Percentiles rank a stretch among this genome's conserved stretches.
Evolutionary conservation across 1,140 invertebrate genomes (phyloP).

Genomic region (Batillaria attramentaria): DNA sequence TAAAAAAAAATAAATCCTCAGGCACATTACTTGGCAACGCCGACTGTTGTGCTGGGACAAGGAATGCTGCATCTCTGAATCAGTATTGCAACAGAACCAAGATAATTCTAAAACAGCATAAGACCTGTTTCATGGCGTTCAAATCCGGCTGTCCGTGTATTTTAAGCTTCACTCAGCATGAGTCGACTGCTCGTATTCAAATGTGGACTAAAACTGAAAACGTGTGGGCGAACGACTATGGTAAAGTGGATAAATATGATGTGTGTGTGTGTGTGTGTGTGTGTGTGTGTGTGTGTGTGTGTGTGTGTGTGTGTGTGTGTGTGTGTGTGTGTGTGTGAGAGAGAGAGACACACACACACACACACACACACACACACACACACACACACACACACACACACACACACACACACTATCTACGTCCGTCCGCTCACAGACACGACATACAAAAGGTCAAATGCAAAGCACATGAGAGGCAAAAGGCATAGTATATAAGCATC

Average conservation of each 20-base stretch:
- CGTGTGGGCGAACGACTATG: background rate
- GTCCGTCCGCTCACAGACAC: background rate
- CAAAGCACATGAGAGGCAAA: background rate
- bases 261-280: background rate
- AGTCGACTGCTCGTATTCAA: background rate
- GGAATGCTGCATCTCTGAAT: too few relatives aligned
- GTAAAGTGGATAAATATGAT: background rate
- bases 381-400: background rate
- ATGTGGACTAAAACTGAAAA: background rate
- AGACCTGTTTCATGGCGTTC: background rate
- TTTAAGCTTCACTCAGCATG: background rate
- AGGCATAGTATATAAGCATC: background rate
- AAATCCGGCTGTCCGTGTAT: background rate
- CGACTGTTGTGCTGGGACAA: too few relatives aligned
- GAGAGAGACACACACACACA: too few relatives aligned
- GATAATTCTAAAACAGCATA: background rate
- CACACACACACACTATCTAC: background rate
- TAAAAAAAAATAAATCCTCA: too few relatives aligned
- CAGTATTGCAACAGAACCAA: background rate
- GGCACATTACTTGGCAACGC: too few relatives aligned
- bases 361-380: too few relatives aligned
- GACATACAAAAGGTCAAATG: background rate
- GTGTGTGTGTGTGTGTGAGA: background rate
- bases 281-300: constrained; percentile 2
- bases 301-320: background rate